Evolutionary conservation across 2,888 invertebrate species (phyloP).

Genomic region (Cephalotes varians): DNA sequence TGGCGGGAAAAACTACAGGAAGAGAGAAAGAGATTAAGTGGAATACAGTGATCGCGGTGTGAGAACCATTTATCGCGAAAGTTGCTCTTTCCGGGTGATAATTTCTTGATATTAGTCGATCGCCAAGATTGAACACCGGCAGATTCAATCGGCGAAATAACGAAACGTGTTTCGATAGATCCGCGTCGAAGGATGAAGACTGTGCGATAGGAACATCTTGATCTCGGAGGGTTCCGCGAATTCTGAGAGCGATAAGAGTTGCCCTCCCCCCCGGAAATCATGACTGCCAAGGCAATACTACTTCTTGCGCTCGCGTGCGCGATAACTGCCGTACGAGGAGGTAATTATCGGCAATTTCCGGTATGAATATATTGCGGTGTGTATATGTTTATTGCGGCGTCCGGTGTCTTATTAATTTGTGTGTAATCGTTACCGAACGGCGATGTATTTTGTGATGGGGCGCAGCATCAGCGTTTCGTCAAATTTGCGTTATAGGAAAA

Average conservation of each 20-base stretch:
- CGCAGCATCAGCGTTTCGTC: neutral
- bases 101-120: neutral
- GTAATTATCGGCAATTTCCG: constrained; percentile 50
- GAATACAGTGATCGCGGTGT: neutral
- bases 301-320: constrained; percentile 29
- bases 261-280: neutral
- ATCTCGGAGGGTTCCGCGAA: neutral
- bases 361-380: neutral
- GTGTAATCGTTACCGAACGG: neutral
- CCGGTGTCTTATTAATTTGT: constrained; percentile 44
- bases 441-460: neutral
- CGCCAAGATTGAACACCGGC: neutral
- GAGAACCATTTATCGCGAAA: neutral
- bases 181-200: constrained; percentile 54
- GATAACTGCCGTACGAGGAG: constrained; percentile 44
- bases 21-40: neutral
- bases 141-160: neutral
- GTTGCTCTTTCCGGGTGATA: neutral
- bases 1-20: neutral
- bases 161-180: neutral
- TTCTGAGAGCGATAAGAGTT: constrained; percentile 21
- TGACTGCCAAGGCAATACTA: constrained; percentile 29
- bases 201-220: constrained; percentile 3
- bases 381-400: constrained; percentile 13
- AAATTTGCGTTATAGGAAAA: neutral